Conservation (phyloP, 23 tunicate species). For the Phallusia fumigata region DNA sequence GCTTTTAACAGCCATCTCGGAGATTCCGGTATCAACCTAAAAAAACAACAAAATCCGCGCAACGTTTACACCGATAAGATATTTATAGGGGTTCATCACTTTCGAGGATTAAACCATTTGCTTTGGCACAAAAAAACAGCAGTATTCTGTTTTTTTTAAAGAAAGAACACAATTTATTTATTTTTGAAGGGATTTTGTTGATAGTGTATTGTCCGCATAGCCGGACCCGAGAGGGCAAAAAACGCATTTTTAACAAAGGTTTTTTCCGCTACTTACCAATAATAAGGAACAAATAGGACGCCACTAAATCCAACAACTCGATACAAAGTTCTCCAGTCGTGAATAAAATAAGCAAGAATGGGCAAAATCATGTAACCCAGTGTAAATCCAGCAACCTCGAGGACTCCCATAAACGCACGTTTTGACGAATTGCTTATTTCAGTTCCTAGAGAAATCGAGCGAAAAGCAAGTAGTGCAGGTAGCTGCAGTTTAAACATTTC, state of each 20-base stretch:
- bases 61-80: background rate
- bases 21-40: constrained; percentile 33
- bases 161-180: no score
- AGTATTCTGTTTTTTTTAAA: no score
- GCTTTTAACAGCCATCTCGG: constrained; percentile 30
- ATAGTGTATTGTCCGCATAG: no score
- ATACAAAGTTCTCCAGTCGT: background rate
- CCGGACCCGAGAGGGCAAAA: no score
- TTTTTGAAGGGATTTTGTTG: no score
- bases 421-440: constrained; percentile 7
- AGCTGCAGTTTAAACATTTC: background rate
- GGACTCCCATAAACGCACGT: constrained; percentile 6
- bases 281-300: constrained; percentile 31
- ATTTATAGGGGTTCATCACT: no score
- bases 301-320: background rate
- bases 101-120: no score
- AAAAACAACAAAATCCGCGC: background rate
- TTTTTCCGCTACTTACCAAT: constrained; percentile 10
- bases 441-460: background rate
- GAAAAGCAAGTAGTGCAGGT: background rate
- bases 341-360: background rate
- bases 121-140: no score
- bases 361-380: constrained; percentile 12
- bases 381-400: background rate
- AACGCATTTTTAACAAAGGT: no score